Conservation (phyloP, 2,888 invertebrate genomes). For the Idaea dimidiata region DNA sequence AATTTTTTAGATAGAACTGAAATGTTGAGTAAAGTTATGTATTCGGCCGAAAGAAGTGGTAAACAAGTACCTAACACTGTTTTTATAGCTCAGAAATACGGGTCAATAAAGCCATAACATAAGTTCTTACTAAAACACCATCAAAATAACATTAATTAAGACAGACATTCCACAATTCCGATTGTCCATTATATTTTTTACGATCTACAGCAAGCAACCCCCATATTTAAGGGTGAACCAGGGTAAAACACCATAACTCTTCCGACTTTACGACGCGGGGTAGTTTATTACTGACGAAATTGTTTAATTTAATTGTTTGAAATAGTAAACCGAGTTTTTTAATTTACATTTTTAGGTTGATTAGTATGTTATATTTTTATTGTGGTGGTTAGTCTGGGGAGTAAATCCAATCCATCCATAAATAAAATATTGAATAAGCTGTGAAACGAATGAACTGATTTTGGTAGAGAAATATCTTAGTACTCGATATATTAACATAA, state of each 20-base stretch:
- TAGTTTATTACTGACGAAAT: not conserved
- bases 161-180: not conserved
- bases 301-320: conserved; percentile 1
- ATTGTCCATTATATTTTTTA: not conserved
- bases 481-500: too few species aligned
- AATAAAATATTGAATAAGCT: too few species aligned
- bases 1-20: too few species aligned
- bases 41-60: too few species aligned
- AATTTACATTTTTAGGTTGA: not conserved
- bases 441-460: too few species aligned
- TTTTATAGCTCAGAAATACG: not conserved
- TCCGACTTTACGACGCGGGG: not conserved
- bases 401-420: too few species aligned
- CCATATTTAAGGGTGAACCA: conserved; percentile 1
- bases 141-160: not conserved
- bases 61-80: too few species aligned
- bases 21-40: too few species aligned
- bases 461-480: too few species aligned
- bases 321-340: not conserved
- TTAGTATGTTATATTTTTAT: not conserved
- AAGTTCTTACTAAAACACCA: not conserved
- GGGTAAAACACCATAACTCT: not conserved
- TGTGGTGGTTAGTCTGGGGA: not conserved
- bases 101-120: not conserved
- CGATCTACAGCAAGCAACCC: not conserved